A percentile compares a stretch with the other conserved stretches of the same genome.
Conservation (phyloP, 1,140 invertebrate species). For the Dysdera silvatica region DNA sequence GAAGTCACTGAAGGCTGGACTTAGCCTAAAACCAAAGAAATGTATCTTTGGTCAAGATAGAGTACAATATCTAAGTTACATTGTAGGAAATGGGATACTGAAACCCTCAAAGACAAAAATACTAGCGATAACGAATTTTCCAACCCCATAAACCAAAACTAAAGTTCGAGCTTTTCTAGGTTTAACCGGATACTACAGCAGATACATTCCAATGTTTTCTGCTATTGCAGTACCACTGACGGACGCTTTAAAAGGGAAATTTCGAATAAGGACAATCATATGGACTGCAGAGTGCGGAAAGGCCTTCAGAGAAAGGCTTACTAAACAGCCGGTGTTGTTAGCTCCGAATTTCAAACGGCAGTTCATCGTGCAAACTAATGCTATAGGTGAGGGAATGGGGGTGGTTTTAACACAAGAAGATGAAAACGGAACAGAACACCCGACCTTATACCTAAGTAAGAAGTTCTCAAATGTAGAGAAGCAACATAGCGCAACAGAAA, state of each 20-base stretch:
- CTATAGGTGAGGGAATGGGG: constrained; percentile 18
- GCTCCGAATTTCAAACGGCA: constrained; percentile 3
- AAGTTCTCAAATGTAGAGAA: constrained; percentile 42
- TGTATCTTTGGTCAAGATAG: constrained; percentile 4
- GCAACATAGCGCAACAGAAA: constrained; percentile 46
- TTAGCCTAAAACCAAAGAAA: constrained; percentile 18
- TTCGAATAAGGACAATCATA: neutral
- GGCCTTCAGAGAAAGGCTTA: constrained; percentile 29
- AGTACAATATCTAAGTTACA: constrained; percentile 15
- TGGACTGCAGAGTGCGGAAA: constrained; percentile 26
- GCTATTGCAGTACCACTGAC: constrained; percentile 33
- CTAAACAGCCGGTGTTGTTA: constrained; percentile 8
- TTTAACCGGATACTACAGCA: constrained; percentile 35
- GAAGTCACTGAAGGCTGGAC: constrained; percentile 22
- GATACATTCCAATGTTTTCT: constrained; percentile 34
- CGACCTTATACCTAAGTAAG: constrained; percentile 36
- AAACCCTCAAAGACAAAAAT: no score
- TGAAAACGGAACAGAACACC: constrained; percentile 1
- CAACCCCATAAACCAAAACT: constrained; percentile 23
- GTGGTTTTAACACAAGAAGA: constrained; percentile 26
- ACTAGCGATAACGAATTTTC: constrained; percentile 31
- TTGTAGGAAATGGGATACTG: constrained; percentile 2
- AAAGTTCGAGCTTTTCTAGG: constrained; percentile 35
- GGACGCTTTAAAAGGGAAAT: constrained; percentile 1
- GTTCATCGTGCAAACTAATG: constrained; percentile 23